Conservation (phyloP, 2,888 invertebrate genomes). For the Sipha maydis region DNA sequence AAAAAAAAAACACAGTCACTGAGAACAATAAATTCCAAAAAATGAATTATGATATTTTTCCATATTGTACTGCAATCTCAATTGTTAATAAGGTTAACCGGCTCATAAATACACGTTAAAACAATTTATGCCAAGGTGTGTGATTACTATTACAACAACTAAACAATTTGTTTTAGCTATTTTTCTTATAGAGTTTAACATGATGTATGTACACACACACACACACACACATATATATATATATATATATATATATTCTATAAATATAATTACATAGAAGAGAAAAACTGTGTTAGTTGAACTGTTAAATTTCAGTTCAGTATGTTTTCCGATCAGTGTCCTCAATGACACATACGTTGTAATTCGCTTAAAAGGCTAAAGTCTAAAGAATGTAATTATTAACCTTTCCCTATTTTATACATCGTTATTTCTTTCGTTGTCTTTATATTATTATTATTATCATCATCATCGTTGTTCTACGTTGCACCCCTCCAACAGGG, state of each 20-base stretch:
- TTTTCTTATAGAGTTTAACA: neutral
- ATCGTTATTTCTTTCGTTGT: slow-evolving; percentile 27
- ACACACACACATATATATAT: no score
- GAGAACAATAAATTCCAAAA: neutral
- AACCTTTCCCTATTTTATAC: slow-evolving; percentile 31
- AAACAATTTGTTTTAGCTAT: neutral
- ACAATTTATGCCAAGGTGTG: slow-evolving; percentile 3
- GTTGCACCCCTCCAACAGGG: slow-evolving; percentile 23
- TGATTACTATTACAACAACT: neutral
- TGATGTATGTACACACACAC: neutral
- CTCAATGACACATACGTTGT: neutral
- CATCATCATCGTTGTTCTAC: slow-evolving; percentile 39
- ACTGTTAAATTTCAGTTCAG: neutral
- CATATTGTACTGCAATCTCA: neutral
- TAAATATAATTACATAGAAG: neutral
- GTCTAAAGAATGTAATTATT: slow-evolving; percentile 48
- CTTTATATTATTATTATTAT: slow-evolving; percentile 37
- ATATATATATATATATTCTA: no score
- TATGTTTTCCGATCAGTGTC: neutral
- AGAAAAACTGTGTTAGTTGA: neutral
- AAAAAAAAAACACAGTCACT: neutral
- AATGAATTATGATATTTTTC: neutral
- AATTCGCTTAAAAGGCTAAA: slow-evolving; percentile 24
- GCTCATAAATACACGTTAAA: neutral
- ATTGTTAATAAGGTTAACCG: neutral